A percentile compares a stretch with the other conserved stretches of the same genome.
phyloP scores from a whole-genome alignment of 2,888 invertebrate genomes.

The Hirtodrosophila confusa region DNA sequence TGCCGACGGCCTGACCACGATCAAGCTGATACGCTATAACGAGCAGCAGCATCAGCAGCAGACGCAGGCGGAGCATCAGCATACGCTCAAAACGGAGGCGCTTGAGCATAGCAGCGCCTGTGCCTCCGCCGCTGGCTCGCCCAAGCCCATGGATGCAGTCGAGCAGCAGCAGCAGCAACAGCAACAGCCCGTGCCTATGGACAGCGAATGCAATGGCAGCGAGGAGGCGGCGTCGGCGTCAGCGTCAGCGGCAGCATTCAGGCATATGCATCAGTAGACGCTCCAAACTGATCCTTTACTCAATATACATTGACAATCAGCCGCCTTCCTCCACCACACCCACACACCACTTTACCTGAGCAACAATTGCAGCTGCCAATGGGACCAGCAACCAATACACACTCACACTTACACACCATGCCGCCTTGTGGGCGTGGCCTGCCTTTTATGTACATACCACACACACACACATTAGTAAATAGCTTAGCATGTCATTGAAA shows the following conservation, averaged over 20 bases:
- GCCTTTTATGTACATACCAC: slow-evolving; percentile 52
- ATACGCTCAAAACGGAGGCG: slow-evolving; percentile 39
- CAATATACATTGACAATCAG: slow-evolving; percentile 10
- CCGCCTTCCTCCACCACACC: slow-evolving; percentile 20
- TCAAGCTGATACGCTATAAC: slow-evolving; percentile 84
- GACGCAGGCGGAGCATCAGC: slow-evolving; percentile 8
- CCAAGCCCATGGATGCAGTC: slow-evolving; percentile 59
- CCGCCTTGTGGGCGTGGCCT: slow-evolving; percentile 17
- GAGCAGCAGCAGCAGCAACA: slow-evolving; percentile 46
- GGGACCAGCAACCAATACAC: slow-evolving; percentile 49
- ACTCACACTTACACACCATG: slow-evolving; percentile 12
- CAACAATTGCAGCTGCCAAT: slow-evolving; percentile 46
- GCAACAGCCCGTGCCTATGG: slow-evolving; percentile 59
- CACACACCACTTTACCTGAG: slow-evolving; percentile 54
- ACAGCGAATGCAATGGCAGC: slow-evolving; percentile 63
- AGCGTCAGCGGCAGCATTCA: slow-evolving; percentile 38
- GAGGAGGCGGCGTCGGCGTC: neutral
- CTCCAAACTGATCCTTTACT: neutral
- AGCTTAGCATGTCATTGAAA: slow-evolving; percentile 20
- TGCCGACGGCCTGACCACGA: slow-evolving; percentile 84
- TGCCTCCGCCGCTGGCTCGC: slow-evolving; percentile 29
- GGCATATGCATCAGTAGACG: slow-evolving; percentile 73
- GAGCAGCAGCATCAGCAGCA: slow-evolving; percentile 19
- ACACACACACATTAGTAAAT: slow-evolving; percentile 35
- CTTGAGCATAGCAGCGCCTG: slow-evolving; percentile 22